Evolutionary conservation across 37 sponge, comb jelly and placozoan genomes (phyloP).

Genomic region (Geodia barretti): DNA sequence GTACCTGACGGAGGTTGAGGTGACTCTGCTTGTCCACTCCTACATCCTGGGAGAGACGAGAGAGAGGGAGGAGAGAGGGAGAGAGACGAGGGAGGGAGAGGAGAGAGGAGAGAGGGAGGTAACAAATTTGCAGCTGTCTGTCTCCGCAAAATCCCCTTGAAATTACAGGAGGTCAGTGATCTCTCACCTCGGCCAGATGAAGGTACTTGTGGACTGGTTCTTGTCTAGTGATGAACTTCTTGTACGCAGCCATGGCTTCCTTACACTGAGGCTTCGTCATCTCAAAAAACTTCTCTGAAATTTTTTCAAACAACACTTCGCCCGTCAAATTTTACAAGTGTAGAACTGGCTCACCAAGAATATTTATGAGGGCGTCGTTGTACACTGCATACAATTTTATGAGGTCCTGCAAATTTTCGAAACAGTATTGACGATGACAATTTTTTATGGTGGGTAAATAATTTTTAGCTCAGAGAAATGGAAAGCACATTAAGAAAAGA

Average conservation of each 20-base stretch:
- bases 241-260: constrained; percentile 77
- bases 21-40: constrained; percentile 73
- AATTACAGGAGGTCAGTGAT: too few relatives aligned
- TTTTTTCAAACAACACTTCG: too few relatives aligned
- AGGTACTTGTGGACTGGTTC: constrained; percentile 72
- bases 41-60: constrained; percentile 42
- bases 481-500: neutral
- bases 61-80: neutral
- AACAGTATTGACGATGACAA: too few relatives aligned
- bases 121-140: too few relatives aligned
- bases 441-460: too few relatives aligned
- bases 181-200: constrained; percentile 76
- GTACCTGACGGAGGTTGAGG: constrained; percentile 73
- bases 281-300: constrained; percentile 83
- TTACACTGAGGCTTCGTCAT: constrained; percentile 84
- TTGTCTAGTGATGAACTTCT: constrained; percentile 69
- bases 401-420: constrained; percentile 86
- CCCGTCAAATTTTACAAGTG: too few relatives aligned
- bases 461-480: neutral
- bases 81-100: too few relatives aligned
- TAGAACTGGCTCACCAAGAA: constrained; percentile 69
- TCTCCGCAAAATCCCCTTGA: too few relatives aligned
- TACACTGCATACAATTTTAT: constrained; percentile 79
- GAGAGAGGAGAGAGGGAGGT: too few relatives aligned
- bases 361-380: constrained; percentile 83